Percentiles rank a stretch among this genome's conserved stretches.
These are phyloP conservation scores for Pachymerium ferrugineum DNA, from an alignment of 2,888 invertebrate genomes.

Conservation along the genomic window DNA sequence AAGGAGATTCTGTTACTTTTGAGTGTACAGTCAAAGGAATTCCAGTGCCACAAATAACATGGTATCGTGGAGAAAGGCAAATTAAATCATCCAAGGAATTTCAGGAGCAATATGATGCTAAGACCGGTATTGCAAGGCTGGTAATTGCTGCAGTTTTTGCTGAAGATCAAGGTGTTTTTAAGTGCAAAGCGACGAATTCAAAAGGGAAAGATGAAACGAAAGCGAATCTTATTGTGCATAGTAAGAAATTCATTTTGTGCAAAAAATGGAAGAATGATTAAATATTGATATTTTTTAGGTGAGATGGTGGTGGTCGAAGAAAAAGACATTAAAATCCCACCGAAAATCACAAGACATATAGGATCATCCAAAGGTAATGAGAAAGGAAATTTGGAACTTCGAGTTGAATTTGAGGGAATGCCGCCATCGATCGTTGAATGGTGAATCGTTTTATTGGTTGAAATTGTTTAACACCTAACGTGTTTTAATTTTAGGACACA, in stretches of 20 bases:
- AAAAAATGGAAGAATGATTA: neutral
- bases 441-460: neutral
- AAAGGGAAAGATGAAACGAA: slow-evolving; percentile 74
- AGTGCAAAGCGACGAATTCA: slow-evolving; percentile 73
- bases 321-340: slow-evolving; percentile 27
- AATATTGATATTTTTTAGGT: neutral
- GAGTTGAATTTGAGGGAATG: slow-evolving; percentile 39
- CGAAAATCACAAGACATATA: slow-evolving; percentile 25
- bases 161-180: slow-evolving; percentile 82
- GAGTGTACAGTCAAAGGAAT: slow-evolving; percentile 51
- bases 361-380: slow-evolving; percentile 36
- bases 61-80: slow-evolving; percentile 64
- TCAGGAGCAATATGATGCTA: slow-evolving; percentile 54
- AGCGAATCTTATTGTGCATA: slow-evolving; percentile 73
- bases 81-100: slow-evolving; percentile 35
- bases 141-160: slow-evolving; percentile 81
- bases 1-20: slow-evolving; percentile 42
- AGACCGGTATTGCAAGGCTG: slow-evolving; percentile 68
- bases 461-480: neutral
- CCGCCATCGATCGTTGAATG: slow-evolving; percentile 35
- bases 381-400: slow-evolving; percentile 39
- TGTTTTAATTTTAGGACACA: neutral
- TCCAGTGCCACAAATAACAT: slow-evolving; percentile 60
- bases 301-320: slow-evolving; percentile 28
- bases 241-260: slow-evolving; percentile 50